phyloP scores from a whole-genome alignment of 2,113 vertebrate species.

The Thamnaconus septentrionalis region DNA sequence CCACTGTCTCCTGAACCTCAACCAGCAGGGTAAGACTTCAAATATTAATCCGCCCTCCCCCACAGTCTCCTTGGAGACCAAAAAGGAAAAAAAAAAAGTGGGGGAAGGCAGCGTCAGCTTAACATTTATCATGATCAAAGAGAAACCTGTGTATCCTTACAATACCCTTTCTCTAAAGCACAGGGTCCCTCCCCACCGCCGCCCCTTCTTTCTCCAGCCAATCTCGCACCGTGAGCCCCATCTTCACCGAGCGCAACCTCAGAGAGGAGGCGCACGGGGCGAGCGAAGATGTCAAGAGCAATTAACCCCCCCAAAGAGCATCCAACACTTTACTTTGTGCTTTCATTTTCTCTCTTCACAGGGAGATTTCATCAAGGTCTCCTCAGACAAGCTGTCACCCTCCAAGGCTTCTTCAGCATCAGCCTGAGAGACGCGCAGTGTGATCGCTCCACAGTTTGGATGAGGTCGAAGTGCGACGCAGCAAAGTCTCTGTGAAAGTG shows the following conservation, averaged over 20 bases:
- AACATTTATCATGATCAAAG: constrained; percentile 69
- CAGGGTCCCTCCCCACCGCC: constrained; percentile 26
- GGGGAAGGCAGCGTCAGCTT: constrained; percentile 25
- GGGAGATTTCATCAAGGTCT: too few species aligned
- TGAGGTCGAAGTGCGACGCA: too few species aligned
- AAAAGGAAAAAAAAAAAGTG: constrained; percentile 9
- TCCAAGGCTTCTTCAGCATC: too few species aligned
- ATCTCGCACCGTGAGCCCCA: constrained; percentile 63
- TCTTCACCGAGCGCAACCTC: constrained; percentile 53
- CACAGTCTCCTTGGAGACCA: constrained; percentile 49
- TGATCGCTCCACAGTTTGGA: too few species aligned
- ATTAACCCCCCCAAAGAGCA: constrained; percentile 55
- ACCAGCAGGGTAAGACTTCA: constrained; percentile 16
- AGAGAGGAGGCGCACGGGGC: constrained; percentile 46
- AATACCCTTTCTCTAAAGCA: constrained; percentile 21
- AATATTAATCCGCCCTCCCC: constrained; percentile 39
- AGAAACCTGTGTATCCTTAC: constrained; percentile 41
- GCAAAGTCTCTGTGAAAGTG: too few species aligned
- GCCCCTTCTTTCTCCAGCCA: constrained; percentile 46
- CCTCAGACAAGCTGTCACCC: too few species aligned
- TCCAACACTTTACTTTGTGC: too few species aligned
- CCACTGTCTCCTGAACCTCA: too few species aligned
- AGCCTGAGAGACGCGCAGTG: too few species aligned
- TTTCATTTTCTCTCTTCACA: too few species aligned
- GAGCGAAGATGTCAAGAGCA: constrained; percentile 67